A percentile compares a stretch with the other conserved stretches of the same genome.
phyloP scores from a whole-genome alignment of 1,140 invertebrate species.

The Maconellicoccus hirsutus region DNA sequence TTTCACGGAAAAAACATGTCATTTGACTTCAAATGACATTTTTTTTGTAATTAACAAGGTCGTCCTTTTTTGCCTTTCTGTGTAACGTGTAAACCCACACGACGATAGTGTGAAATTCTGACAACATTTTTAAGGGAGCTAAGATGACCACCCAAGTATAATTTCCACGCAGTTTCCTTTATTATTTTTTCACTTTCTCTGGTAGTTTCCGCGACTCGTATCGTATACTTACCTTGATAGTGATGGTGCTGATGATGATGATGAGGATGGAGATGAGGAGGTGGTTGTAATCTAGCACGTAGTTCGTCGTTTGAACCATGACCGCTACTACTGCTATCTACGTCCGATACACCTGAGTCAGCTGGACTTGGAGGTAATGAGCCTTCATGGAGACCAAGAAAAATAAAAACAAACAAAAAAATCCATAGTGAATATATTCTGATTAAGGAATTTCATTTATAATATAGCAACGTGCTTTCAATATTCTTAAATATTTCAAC shows the following conservation, averaged over 20 bases:
- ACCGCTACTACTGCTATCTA: conserved; percentile 86
- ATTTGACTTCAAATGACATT: neutral
- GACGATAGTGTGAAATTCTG: too few species aligned
- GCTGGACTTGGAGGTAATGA: conserved; percentile 92
- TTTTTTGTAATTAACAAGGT: too few species aligned
- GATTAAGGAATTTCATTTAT: neutral
- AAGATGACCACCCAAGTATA: neutral
- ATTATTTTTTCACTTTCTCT: too few species aligned
- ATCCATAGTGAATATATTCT: neutral
- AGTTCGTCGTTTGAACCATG: conserved; percentile 76
- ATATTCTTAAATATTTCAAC: too few species aligned
- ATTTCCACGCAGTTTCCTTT: neutral
- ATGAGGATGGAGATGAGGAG: conserved; percentile 35
- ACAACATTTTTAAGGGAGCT: too few species aligned
- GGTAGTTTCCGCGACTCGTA: neutral
- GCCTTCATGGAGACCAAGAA: conserved; percentile 42
- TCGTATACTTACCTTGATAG: conserved; percentile 35
- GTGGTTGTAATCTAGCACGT: conserved; percentile 58
- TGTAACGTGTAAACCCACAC: too few species aligned
- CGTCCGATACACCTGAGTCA: conserved; percentile 92
- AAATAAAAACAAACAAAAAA: conserved; percentile 26
- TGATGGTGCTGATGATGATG: conserved; percentile 35
- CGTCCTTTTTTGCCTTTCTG: too few species aligned
- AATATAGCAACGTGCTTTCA: too few species aligned
- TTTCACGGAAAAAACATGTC: neutral